Percentiles rank a stretch among this genome's conserved stretches.
phyloP scores from a whole-genome alignment of 2,797 vertebrate genomes.

The Gallinago solitaria region DNA sequence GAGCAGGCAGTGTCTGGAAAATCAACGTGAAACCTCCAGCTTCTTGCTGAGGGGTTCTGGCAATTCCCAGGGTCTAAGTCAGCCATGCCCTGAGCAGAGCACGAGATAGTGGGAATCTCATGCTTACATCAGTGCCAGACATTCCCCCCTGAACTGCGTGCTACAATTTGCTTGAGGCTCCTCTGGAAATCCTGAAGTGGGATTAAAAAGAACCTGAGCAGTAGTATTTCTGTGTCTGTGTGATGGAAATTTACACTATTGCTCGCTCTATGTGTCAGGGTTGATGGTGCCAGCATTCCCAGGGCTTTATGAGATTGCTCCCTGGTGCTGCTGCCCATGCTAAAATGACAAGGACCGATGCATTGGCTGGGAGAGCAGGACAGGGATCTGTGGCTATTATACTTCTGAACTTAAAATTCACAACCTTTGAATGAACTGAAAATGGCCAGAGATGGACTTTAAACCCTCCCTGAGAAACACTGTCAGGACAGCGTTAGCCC shows the following conservation, averaged over 20 bases:
- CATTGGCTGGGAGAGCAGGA: background rate
- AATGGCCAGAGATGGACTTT: background rate
- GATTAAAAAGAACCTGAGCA: background rate
- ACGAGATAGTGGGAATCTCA: background rate
- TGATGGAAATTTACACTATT: background rate
- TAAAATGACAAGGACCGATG: background rate
- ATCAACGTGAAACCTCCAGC: background rate
- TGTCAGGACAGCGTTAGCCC: rapidly evolving
- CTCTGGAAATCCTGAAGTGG: background rate
- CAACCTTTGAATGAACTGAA: background rate
- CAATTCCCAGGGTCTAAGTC: background rate
- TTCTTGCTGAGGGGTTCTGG: background rate
- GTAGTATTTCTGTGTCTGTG: background rate
- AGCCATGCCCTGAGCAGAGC: background rate
- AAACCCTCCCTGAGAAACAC: background rate
- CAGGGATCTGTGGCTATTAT: background rate
- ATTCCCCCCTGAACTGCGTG: background rate
- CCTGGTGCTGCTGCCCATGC: background rate
- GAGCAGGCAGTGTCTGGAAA: background rate
- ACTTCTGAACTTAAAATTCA: background rate
- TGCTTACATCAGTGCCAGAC: background rate
- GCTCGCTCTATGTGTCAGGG: background rate
- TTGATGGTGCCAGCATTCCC: background rate
- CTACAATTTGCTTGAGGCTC: background rate
- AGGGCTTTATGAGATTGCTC: background rate